A percentile compares a stretch with the other conserved stretches of the same genome.
These are phyloP conservation scores for Natrix natrix DNA, from an alignment of 2,797 vertebrate species.

Conservation along the genomic window DNA sequence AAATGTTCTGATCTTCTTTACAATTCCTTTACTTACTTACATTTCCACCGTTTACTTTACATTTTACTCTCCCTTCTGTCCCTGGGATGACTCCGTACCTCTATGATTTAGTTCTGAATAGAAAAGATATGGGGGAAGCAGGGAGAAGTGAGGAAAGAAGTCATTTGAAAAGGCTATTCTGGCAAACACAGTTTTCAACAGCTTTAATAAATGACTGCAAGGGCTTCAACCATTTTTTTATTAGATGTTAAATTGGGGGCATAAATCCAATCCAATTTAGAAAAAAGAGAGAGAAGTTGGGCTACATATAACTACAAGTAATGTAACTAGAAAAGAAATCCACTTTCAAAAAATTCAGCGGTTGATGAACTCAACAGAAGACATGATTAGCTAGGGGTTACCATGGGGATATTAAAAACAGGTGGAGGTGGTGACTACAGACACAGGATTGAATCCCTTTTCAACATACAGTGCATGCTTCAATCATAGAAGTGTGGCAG, in stretches of 20 bases:
- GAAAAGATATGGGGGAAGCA: slow-evolving; percentile 39
- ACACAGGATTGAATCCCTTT: not conserved
- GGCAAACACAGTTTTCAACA: slow-evolving; percentile 38
- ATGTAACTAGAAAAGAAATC: slow-evolving; percentile 35
- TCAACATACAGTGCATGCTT: not conserved
- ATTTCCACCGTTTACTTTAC: slow-evolving; percentile 31
- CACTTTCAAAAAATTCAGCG: not conserved
- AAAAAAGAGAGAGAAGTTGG: slow-evolving; percentile 8
- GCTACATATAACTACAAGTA: slow-evolving; percentile 48
- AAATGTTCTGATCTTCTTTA: slow-evolving; percentile 35
- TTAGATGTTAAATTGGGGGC: slow-evolving; percentile 40
- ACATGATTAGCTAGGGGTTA: not conserved
- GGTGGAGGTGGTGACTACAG: not conserved
- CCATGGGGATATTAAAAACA: not conserved
- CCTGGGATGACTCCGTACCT: slow-evolving; percentile 40
- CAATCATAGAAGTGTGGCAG: not conserved
- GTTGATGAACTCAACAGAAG: slow-evolving; percentile 42
- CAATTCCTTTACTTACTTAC: slow-evolving; percentile 39
- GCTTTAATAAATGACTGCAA: slow-evolving; percentile 45
- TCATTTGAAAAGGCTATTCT: slow-evolving; percentile 49
- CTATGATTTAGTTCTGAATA: slow-evolving; percentile 44
- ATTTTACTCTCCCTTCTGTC: slow-evolving; percentile 39
- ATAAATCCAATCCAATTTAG: slow-evolving; percentile 46
- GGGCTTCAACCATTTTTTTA: slow-evolving; percentile 43
- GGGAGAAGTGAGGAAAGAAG: slow-evolving; percentile 18